phyloP scores from a whole-genome alignment of 1,140 invertebrate species.

The Heliothis subflexa region DNA sequence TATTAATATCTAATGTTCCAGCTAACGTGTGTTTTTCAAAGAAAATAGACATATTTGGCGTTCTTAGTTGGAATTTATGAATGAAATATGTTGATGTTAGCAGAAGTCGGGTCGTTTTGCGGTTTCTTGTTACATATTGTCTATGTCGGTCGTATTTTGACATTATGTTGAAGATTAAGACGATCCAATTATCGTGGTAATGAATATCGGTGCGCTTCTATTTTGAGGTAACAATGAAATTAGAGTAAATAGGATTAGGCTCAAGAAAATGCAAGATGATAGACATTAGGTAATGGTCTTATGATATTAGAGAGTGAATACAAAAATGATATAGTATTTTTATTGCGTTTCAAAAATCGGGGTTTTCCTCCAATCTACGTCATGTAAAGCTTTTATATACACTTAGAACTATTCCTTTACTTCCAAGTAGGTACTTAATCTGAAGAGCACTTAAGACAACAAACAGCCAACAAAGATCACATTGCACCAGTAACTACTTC shows the following conservation, averaged over 20 bases:
- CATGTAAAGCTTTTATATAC: slow-evolving; percentile 6
- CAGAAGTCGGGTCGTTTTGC: neutral
- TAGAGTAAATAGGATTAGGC: slow-evolving; percentile 2
- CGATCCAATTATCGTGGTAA: slow-evolving; percentile 25
- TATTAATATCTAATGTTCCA: slow-evolving; percentile 9
- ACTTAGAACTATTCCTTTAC: slow-evolving; percentile 19
- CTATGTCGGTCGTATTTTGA: neutral
- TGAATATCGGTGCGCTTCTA: slow-evolving; percentile 3
- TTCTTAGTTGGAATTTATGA: slow-evolving; percentile 9
- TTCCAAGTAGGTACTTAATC: slow-evolving; percentile 10
- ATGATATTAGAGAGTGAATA: too few relatives aligned
- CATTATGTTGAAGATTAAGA: slow-evolving; percentile 17
- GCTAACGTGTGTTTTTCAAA: slow-evolving; percentile 4
- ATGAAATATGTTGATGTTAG: slow-evolving; percentile 24
- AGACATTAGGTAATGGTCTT: too few relatives aligned
- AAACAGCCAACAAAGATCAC: slow-evolving; percentile 30
- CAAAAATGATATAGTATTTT: too few relatives aligned
- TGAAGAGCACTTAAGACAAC: slow-evolving; percentile 5
- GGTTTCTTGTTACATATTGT: slow-evolving; percentile 24
- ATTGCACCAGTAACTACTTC: slow-evolving; percentile 17
- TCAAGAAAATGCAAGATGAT: neutral
- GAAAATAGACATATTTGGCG: slow-evolving; percentile 29
- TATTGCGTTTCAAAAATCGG: neutral
- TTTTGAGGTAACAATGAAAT: neutral
- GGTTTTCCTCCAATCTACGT: slow-evolving; percentile 10